Evolutionary conservation across 2,797 vertebrate genomes (phyloP), one percentile per base, ranked within the genome.

Genomic region (Margarornis squamiger): DNA sequence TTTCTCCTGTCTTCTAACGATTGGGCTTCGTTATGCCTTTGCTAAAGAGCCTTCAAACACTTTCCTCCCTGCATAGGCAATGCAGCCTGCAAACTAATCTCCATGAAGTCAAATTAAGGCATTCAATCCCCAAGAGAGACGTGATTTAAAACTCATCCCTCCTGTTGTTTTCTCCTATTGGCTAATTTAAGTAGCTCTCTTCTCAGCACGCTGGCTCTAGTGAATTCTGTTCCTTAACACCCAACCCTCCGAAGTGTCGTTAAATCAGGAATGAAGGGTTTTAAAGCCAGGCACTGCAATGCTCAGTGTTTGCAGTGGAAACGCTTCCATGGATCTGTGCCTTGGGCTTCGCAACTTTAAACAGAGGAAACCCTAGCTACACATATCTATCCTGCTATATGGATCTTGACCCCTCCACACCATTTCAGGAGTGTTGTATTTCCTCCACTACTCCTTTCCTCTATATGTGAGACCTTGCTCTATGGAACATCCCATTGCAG

Each of bases 81-180:
- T 86, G 84, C 91, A 93, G 92, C 86, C 84, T 88, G 92, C 84
- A 96, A 96, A 68, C 88, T 96, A 96, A 95, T 96, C 96, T 96
- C 94, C 95, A 92, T 96, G 92, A 96, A 97, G 95, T 94, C 95
- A 94, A 93, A 96, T 96, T 96, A 96, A 96, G 75, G 78, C 88
- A 62, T 93, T 94, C 84, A 95, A 34, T 94, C 59, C 94, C 86
- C 88, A 91, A 93, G 94, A 94, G 94, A 96, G 77, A 89, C 0
- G 0, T 87, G 93, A 95, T 96, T 96, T 97, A 96, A 96, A 96
- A 92, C 92, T 86, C 92, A 96, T 92, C 81, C 88, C 92, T 96
- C 94, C 94, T 92, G 92, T 95, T 95, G 93, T 95, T 95, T 97
- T 93, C 92, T 95, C 86, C 94, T 94, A 95, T 95, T 94, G 93